A percentile compares a stretch with the other conserved stretches of the same genome.
These are phyloP conservation scores for Campylomormyrus tamandua DNA, from an alignment of 2,113 vertebrate genomes.

Conservation along the genomic window DNA sequence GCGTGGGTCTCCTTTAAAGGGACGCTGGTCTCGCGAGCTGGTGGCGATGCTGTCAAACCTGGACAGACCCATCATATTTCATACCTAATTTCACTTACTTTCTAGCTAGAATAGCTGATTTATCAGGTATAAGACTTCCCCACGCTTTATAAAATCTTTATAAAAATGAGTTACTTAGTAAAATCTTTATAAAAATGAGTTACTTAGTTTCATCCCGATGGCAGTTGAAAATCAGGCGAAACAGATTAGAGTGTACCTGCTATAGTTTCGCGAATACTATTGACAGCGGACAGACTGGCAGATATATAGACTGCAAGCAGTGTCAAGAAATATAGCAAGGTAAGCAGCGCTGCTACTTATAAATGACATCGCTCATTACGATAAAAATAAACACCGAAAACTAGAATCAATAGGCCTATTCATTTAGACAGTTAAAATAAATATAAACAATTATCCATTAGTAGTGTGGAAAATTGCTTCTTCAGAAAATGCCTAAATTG, in stretches of 20 bases:
- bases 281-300: background rate
- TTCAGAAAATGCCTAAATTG: background rate
- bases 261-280: background rate
- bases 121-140: background rate
- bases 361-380: background rate
- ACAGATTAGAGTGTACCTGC: background rate
- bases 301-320: background rate
- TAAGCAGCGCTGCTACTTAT: background rate
- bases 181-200: background rate
- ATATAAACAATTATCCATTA: background rate
- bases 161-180: background rate
- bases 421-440: background rate
- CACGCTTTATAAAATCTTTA: background rate
- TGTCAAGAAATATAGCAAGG: background rate
- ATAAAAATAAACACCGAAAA: background rate
- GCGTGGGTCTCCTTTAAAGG: constrained; percentile 49
- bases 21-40: background rate
- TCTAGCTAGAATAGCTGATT: background rate
- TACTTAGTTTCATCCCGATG: background rate
- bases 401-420: background rate
- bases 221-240: background rate
- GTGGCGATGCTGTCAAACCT: background rate
- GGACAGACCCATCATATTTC: background rate
- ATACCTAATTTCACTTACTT: background rate
- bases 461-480: background rate